These are phyloP conservation scores for Doryteuthis pealeii DNA, from an alignment of 1,140 invertebrate genomes.

Conservation along the genomic window DNA sequence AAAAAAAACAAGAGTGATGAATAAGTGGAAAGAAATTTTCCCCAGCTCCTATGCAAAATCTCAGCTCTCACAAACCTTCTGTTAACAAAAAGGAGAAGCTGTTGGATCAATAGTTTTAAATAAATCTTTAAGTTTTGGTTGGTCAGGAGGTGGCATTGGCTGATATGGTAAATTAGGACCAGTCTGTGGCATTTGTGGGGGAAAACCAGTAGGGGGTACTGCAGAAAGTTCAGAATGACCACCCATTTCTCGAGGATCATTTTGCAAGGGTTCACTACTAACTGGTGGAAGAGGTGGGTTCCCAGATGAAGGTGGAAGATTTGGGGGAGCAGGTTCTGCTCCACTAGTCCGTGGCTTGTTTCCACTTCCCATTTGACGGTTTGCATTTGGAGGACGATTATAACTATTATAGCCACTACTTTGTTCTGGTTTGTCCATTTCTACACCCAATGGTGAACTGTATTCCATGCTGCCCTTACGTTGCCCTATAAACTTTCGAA, in stretches of 20 bases:
- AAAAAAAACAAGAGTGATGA: too few relatives aligned
- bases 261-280: neutral
- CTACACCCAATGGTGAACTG: conserved; percentile 49
- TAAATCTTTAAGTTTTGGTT: conserved; percentile 51
- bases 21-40: too few relatives aligned
- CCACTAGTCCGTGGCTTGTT: conserved; percentile 11
- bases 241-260: neutral
- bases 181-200: conserved; percentile 32
- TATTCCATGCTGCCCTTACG: conserved; percentile 51
- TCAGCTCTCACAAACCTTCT: neutral
- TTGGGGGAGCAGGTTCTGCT: conserved; percentile 25
- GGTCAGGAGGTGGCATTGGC: conserved; percentile 21
- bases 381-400: conserved; percentile 30
- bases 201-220: conserved; percentile 25
- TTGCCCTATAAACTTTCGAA: conserved; percentile 36
- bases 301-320: conserved; percentile 26
- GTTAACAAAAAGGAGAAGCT: conserved; percentile 58
- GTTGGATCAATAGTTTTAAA: conserved; percentile 59
- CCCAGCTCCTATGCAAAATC: too few relatives aligned
- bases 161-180: conserved; percentile 10
- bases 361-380: neutral
- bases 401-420: conserved; percentile 47
- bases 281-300: conserved; percentile 19
- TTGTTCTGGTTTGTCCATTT: conserved; percentile 23
- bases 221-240: conserved; percentile 18